Evolutionary conservation across 37 sponge, comb jelly and placozoan species (phyloP).

Genomic region (Theonella swinhoei): DNA sequence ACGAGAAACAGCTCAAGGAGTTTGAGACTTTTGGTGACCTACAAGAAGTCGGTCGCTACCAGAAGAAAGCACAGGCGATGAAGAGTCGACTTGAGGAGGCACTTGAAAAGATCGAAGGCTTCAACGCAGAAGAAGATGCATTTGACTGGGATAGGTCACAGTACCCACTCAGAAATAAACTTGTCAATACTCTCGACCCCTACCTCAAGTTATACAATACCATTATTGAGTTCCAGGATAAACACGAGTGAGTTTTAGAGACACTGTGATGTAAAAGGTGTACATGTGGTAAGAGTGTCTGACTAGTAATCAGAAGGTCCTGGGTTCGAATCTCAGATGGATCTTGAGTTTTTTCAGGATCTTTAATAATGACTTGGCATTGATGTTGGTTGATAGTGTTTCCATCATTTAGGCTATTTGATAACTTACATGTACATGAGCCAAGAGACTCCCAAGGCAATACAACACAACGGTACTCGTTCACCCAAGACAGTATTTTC

Average conservation of each 20-base stretch:
- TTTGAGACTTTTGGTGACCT: conserved; percentile 92
- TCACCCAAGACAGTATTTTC: too few species aligned
- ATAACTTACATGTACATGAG: too few species aligned
- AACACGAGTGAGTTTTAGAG: conserved; percentile 71
- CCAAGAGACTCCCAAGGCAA: not conserved
- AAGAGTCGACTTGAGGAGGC: conserved; percentile 87
- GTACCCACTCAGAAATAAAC: conserved; percentile 88
- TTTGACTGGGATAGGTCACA: conserved; percentile 98
- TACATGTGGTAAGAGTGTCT: not conserved
- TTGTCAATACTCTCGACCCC: conserved; percentile 81
- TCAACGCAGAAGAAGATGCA: conserved; percentile 96
- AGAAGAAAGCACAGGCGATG: conserved; percentile 88
- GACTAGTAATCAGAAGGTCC: too few species aligned
- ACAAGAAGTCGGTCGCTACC: conserved; percentile 80
- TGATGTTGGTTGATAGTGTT: too few species aligned
- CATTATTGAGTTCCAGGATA: conserved; percentile 86
- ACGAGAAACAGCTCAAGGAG: conserved; percentile 90
- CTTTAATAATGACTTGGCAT: too few species aligned
- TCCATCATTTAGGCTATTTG: too few species aligned
- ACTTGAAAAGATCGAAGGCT: conserved; percentile 89
- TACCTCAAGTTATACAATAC: conserved; percentile 91
- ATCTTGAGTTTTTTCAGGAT: too few species aligned
- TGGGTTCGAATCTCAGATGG: too few species aligned
- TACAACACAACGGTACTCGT: too few species aligned
- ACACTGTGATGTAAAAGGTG: not conserved